Base-by-base conservation (phyloP, 2,888 invertebrate genomes). In the Exephanes ischioxanthus region DNA sequence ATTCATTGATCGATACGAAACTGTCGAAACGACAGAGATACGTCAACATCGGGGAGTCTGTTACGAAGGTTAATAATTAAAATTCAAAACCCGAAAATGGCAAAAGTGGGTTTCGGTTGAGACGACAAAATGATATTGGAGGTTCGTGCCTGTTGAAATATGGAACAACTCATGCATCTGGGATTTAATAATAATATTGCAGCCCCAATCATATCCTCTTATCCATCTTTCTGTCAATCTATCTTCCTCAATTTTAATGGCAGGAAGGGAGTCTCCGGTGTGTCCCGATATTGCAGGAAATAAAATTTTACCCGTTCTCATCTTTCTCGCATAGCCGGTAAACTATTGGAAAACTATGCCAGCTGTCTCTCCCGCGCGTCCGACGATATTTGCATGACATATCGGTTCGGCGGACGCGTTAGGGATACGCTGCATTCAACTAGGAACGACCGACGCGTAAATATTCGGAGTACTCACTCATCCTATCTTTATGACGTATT, bases 321-420 rank as follows among this genome's bases (percentile, higher is more conserved):
- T 70, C 70, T 78, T 58, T 70, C 58, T 78, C 78, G 53, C 55
- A 33, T 48, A 48, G 16, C 78, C 26, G 68, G 11, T 45, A 19
- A 70, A 70, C 70, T 84, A 84, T 84, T 51, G 84, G 76, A 84
- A 80, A 84, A 71, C 80, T 80, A 71, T 76, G 76, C 66, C 58
- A 71, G 76, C 70, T 71, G 55, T 76, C 66, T 76, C 58, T 67
- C 55, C 26, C 45, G 78, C 66, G 48, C 66, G 48, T 67, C 22
- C 66, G 16, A 48, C 73, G 63, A 75, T 76, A 84, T 75, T 73
- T 76, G 66, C 22, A 66, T 76, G 80, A 80, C 76, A 51, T 71
- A 80, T 84, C 76, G 80, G 37, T 45, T 26, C 26, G 30, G 26
- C 61, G 30, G 45, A 75, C 63, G 22, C 22, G 30, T 53, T 71